Evolutionary conservation across 2,888 invertebrate species (phyloP), one percentile per base, ranked within the genome.

Genomic region (Fragum fragum): DNA sequence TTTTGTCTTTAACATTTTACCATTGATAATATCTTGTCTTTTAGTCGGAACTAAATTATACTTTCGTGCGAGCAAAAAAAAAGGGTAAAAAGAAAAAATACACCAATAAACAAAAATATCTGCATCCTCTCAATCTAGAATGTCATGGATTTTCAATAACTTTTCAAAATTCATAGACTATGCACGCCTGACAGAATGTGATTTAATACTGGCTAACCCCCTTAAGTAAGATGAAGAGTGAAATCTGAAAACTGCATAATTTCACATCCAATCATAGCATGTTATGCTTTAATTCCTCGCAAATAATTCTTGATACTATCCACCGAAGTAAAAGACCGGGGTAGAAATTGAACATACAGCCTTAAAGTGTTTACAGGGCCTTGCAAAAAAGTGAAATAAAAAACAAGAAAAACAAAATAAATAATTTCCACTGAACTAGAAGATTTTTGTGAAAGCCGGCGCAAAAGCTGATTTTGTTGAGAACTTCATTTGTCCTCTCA

Each of bases 251-350:
- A 71, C 47, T 42, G 71, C 7, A 28, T 21, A 5, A 53, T 53
- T 1, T 59, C 52, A 16, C 32, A 52, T 14, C 63, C 71, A 36
- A 70, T n/a, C 9, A 61, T 21, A 36, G 28, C 11, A 52, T 76
- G 71, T 26, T 71, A 14, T 2, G 53, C 70, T 52, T 76, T 76
- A 21, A 76, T 63, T 16, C 71, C 71, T 63, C 36, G 16, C 2
- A 63, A 29, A 71, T 76, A 76, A 76, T 76, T 76, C 29, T 26
- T 61, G 9, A 76, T 59, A 63, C 61, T 61, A 18, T 76, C 59
- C 26, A 73, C 42, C n/a, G 66, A 57, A 39, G 47, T 68, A 55
- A 78, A 78, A 21, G 68, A 42, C 47, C 78, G 66, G 28, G 73
- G 47, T 18, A 78, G 29, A 73, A 77, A 77, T 26, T 73, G 72